Base-by-base conservation (phyloP, 2,888 invertebrate genomes). In the Pycnomerus fuliginosus region DNA sequence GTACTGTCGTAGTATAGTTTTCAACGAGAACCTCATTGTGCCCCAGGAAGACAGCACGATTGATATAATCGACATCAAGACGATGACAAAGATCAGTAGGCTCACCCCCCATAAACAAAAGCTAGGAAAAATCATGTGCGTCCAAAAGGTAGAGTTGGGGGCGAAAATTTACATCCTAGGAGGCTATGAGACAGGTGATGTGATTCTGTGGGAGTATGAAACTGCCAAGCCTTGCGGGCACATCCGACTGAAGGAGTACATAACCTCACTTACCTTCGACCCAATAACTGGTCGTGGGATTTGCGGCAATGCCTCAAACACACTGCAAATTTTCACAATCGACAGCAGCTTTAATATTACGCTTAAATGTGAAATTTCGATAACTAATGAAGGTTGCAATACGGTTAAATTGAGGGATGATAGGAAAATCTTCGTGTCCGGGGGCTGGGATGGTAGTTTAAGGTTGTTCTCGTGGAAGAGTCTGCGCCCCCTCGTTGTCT, bases 391-490 rank as follows among this genome's bases (percentile, higher is more conserved):
- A 1, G 87, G 89, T 3, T 82, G 83, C 25, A 85, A 85, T 58
- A 78, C 80, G 54, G 77, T 88, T 3, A 78, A 78, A 56, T 76
- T 87, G 50, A 76, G 88, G 15, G 71, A 74, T 0, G 89, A 89
- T 67, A 77, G 80, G 2, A 87, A 85, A 67, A 82, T 90, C 3
- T 83, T 89, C 57, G 80, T 81, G 12, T 76, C 81, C 0, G 90
- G 84, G 7, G 85, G 87, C 17, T 87, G 87, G 85, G 89, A 90
- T 62, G 84, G 86, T 1, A 85, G 83, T 37, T 70, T 88, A 23
- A 29, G 45, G 25, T 17, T 45, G n/a, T 44, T 38, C 12, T 44
- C 44, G 10, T 44, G 39, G 38, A 39, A 44, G 17, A 44, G 34
- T 32, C 12, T 44, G 20, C 13, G 44, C 35, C 80, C 83, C 2